Evolutionary conservation across 2,113 vertebrate species (phyloP).

Genomic region (Platycercus adscitus): DNA sequence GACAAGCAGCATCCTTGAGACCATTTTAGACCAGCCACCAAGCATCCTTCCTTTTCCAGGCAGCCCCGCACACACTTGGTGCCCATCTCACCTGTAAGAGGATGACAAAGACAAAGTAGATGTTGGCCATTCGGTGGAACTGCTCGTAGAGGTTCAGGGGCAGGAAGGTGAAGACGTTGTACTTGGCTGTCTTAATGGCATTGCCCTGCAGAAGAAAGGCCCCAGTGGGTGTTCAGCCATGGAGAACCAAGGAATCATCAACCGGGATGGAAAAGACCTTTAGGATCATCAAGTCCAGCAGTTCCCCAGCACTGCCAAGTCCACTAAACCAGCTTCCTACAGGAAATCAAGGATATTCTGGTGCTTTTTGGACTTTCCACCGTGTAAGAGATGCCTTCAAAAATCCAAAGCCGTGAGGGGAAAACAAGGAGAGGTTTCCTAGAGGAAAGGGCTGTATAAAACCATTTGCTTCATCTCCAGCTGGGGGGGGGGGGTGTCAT

Average conservation of each 20-base stretch:
- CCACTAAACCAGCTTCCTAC: neutral
- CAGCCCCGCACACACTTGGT: rapidly evolving
- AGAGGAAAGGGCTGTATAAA: rapidly evolving
- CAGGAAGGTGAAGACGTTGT: slow-evolving; percentile 88
- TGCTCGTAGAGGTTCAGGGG: slow-evolving; percentile 90
- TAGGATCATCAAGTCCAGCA: neutral
- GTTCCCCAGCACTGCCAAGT: neutral
- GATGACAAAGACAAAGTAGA: slow-evolving; percentile 90
- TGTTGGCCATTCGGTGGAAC: slow-evolving; percentile 86
- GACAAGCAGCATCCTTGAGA: neutral
- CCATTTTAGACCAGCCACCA: neutral
- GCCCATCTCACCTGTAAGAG: slow-evolving; percentile 84
- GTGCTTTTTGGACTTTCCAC: neutral
- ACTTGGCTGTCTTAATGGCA: slow-evolving; percentile 87
- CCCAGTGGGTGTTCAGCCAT: neutral
- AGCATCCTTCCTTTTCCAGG: neutral
- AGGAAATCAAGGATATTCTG: neutral
- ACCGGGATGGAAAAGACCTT: neutral
- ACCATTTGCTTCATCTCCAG: neutral
- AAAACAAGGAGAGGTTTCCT: neutral
- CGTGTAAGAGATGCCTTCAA: neutral
- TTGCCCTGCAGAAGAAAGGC: slow-evolving; percentile 81
- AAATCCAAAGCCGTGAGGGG: neutral
- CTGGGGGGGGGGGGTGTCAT: no score
- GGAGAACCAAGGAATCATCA: neutral